Conservation (phyloP, 2,888 invertebrate species). For the Anaspis maculata region DNA sequence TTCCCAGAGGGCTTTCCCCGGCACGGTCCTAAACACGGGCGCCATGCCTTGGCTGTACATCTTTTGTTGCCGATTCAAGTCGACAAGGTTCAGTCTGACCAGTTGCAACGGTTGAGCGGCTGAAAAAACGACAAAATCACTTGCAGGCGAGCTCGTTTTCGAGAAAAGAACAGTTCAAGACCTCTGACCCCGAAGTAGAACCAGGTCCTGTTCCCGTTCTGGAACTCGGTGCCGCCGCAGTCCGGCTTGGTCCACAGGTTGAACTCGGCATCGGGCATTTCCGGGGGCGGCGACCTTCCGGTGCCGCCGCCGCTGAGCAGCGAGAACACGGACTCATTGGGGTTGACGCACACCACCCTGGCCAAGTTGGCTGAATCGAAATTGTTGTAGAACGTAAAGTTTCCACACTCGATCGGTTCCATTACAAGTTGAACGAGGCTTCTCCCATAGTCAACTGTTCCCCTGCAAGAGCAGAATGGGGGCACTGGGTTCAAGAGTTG, state of each 20-base stretch:
- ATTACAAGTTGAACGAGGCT: no score
- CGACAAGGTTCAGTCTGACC: slow-evolving; percentile 76
- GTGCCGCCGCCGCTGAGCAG: no score
- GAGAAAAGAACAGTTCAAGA: slow-evolving; percentile 20
- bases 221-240: slow-evolving; percentile 77
- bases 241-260: slow-evolving; percentile 88
- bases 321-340: slow-evolving; percentile 43
- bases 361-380: slow-evolving; percentile 88
- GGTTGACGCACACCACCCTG: slow-evolving; percentile 65
- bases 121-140: no score
- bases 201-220: slow-evolving; percentile 88
- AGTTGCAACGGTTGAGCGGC: slow-evolving; percentile 46
- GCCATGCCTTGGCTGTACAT: slow-evolving; percentile 89
- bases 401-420: slow-evolving; percentile 55
- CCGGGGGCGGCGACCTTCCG: no score
- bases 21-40: slow-evolving; percentile 67
- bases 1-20: slow-evolving; percentile 76
- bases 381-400: slow-evolving; percentile 74
- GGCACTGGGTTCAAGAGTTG: no score
- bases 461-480: no score
- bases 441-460: no score
- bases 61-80: slow-evolving; percentile 83
- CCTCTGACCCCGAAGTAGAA: slow-evolving; percentile 78
- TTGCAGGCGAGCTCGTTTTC: neutral
- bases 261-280: slow-evolving; percentile 68